Base-by-base conservation (phyloP, 2,888 invertebrate genomes). In the Brachypalpus laphriformis region DNA sequence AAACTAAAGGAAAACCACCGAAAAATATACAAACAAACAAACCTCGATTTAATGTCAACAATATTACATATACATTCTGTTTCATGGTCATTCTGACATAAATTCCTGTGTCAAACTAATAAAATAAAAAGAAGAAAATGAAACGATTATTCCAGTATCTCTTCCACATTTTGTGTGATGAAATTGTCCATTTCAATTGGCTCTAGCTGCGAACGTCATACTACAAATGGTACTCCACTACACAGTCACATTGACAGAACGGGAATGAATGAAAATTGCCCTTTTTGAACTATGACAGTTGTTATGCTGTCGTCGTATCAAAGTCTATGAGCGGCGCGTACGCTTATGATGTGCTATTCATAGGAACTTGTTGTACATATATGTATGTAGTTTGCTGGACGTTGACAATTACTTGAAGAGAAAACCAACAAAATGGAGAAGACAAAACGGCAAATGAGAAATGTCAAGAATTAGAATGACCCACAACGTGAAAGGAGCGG, bases 221-320 rank as follows among this genome's bases (percentile, higher is more conserved):
- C 5, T 5, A 56, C n/a, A 34, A 56, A 18, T 16, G 16, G 25
- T 47, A 2, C 14, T 9, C 16, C 4, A 22, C 8, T 51, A 31
- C 31, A 16, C 28, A n/a, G 28, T 54, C 28, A 3, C 28, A 14
- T 6, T n/a, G 3, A 1, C 5, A 5, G 18, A 37, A 34, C 22
- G 57, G 25, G 47, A 76, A 68, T 72, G 71, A 71, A 61, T 76
- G 82, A 45, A 76, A 77, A 77, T 72, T 82, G 66, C 66, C 82
- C 82, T 77, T 82, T 40, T 61, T 77, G 72, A 82, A 68, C 82
- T 61, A 25, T 82, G 71, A 72, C 66, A 77, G 71, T 66, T 68
- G 65, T 66, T 40, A 34, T 57, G 57, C 25, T 63, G 3, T 42
- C 9, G 3, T 42, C 9, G 47, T 22, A 34, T 11, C 16, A 51